Base-by-base conservation (phyloP, 2,113 vertebrate species). In the Callipepla californica region DNA sequence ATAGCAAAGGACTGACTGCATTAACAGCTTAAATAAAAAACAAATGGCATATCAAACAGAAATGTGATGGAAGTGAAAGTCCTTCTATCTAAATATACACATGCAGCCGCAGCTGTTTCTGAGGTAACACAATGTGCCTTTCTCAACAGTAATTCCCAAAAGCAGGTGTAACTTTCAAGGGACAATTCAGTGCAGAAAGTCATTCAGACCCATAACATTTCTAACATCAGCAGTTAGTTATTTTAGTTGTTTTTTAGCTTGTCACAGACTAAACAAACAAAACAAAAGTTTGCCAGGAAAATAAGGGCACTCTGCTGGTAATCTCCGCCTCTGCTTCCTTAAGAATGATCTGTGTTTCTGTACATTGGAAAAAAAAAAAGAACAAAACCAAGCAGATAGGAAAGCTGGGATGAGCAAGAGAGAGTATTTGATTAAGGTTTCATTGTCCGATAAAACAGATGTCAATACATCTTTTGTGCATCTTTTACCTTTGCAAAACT, bases 31-130 rank as follows among this genome's bases (percentile, higher is more conserved):
- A 93, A 94, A 90, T 51, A 67, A 76, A 91, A 95, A 92, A 65
- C 75, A 95, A 96, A 94, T 79, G 76, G 20, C 44, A 62, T 72
- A 90, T 93, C 77, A 90, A 68, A 57, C 51, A 93, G 87, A 90
- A 93, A 91, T 81, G 61, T 90, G 61, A 80, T 93, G 76, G 65
- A 93, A 91, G 73, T 40, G 48, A 94, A 94, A 94, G 78, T 92
- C 90, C 69, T 94, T 88, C 90, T 40, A 75, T 81, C 91, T 91
- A 95, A 95, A 96, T 95, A 94, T 94, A 94, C 51, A 91, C 79
- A 83, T 74, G 81, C 81, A 67, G 75, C 58, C 3, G 0, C 93
- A 95, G 90, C 87, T 95, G 93, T 94, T 96, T 96, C 93, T 9
- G 76, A 95, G 91, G 94, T 88, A 94, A 96, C 93, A 86, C 68